phyloP scores from a whole-genome alignment of 1,140 invertebrate species.

The Heliconius hewitsoni region DNA sequence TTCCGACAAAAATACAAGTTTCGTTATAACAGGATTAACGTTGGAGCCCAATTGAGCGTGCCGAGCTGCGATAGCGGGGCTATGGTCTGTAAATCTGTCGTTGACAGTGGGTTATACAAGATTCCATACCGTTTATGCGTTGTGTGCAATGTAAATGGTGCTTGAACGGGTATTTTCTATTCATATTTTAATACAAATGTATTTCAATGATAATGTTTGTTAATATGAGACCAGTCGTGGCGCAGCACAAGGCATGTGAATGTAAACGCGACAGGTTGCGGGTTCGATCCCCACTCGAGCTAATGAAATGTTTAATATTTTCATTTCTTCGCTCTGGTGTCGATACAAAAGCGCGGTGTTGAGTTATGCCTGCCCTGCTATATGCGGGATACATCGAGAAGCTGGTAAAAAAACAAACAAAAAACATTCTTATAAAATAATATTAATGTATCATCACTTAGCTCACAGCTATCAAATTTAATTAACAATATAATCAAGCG shows the following conservation, averaged over 20 bases:
- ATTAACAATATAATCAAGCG: neutral
- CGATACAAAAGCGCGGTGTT: too few relatives aligned
- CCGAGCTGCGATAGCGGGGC: neutral
- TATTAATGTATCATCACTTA: neutral
- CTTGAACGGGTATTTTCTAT: neutral
- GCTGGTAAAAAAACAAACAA: too few relatives aligned
- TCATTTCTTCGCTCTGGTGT: too few relatives aligned
- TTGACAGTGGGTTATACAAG: neutral
- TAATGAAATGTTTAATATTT: too few relatives aligned
- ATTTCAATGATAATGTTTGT: neutral
- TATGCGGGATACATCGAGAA: too few relatives aligned
- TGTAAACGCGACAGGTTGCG: too few relatives aligned
- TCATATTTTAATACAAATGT: neutral
- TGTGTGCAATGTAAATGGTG: neutral
- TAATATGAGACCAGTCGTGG: too few relatives aligned
- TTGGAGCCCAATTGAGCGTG: neutral
- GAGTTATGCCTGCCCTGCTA: too few relatives aligned
- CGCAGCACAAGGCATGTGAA: too few relatives aligned
- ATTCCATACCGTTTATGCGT: neutral
- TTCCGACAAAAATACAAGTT: neutral
- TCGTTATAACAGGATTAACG: slow-evolving; percentile 7
- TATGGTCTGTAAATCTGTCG: neutral
- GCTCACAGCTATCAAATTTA: neutral
- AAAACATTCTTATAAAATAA: too few relatives aligned
- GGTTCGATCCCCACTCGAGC: too few relatives aligned